phyloP scores from a whole-genome alignment of 2,797 vertebrate genomes.

The Chromobotia macracanthus region DNA sequence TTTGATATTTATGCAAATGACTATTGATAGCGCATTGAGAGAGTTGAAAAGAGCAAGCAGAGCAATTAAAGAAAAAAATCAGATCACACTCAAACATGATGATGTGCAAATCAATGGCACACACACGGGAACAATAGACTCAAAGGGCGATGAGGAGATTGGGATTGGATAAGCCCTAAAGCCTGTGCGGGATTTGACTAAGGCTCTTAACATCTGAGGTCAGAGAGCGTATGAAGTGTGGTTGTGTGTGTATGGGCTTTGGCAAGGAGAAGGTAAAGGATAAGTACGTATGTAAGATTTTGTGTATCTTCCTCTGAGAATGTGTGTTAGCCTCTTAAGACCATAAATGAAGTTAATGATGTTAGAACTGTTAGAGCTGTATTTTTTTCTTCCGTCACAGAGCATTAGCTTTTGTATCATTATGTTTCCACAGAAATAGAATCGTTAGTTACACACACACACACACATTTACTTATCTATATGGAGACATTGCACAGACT shows the following conservation, averaged over 20 bases:
- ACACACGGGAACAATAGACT: constrained; percentile 74
- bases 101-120: constrained; percentile 42
- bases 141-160: constrained; percentile 72
- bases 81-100: constrained; percentile 48
- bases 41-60: constrained; percentile 24
- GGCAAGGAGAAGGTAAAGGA: constrained; percentile 16
- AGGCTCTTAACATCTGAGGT: constrained; percentile 71
- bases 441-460: background rate
- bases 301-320: constrained; percentile 6
- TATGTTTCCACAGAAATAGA: constrained; percentile 35
- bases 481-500: too few species aligned
- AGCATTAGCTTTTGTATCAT: constrained; percentile 8
- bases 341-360: constrained; percentile 42
- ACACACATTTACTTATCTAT: background rate
- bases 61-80: constrained; percentile 29
- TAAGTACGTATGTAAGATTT: constrained; percentile 17
- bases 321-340: constrained; percentile 21
- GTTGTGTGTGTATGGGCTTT: constrained; percentile 40
- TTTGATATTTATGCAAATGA: constrained; percentile 40
- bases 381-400: constrained; percentile 15
- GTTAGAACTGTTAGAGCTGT: background rate
- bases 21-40: constrained; percentile 33
- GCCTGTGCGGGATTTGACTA: constrained; percentile 78
- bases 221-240: constrained; percentile 73
- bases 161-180: constrained; percentile 79